Evolutionary conservation across 2,113 vertebrate species (phyloP), one percentile per base, ranked within the genome.

Genomic region (Gobius niger): DNA sequence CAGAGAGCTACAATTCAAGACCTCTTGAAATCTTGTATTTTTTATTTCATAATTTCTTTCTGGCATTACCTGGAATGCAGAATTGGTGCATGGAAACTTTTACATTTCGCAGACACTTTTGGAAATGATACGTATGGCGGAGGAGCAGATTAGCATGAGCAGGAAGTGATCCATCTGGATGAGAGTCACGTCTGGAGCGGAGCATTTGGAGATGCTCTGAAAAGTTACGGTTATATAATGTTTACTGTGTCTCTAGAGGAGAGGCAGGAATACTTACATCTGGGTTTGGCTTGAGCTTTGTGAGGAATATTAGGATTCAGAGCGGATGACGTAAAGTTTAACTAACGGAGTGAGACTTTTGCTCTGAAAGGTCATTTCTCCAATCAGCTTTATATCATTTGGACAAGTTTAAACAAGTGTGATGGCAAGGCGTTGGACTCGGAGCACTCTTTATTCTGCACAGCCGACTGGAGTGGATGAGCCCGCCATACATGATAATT

Each of bases 151-250:
- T 63, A 18, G 61, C 61, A 63, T 63, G 57, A 42, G 40, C 40
- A 60, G 15, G 9, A 15, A 9, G 57, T 9, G 40, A 60, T 16
- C 40, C 8, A 60, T 60, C 6, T 14, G 41, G 40, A 60, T 60
- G 57, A 60, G 40, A 60, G 57, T 60, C 57, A 60, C 57, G 57
- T 60, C 57, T 50, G 47, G 47, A 50, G 47, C 47, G 13, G 47
- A 50, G 40, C 57, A 60, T 46, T 63, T 7, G 16, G 44, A 46
- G 61, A 19, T 47, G 7, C 44, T 63, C 18, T 19, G 61, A 46
- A 11, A 63, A 44, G 61, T 63, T 47, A 63, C 44, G 16, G 61
- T 63, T 63, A 63, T 63, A 63, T 63, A 63, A 63, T 63, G 44
- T 63, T 63, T 63, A 63, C 61, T 46, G 18, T 47, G 44, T 44